phyloP scores from a whole-genome alignment of 1,140 invertebrate genomes.

The Aphelinus atriplicis region DNA sequence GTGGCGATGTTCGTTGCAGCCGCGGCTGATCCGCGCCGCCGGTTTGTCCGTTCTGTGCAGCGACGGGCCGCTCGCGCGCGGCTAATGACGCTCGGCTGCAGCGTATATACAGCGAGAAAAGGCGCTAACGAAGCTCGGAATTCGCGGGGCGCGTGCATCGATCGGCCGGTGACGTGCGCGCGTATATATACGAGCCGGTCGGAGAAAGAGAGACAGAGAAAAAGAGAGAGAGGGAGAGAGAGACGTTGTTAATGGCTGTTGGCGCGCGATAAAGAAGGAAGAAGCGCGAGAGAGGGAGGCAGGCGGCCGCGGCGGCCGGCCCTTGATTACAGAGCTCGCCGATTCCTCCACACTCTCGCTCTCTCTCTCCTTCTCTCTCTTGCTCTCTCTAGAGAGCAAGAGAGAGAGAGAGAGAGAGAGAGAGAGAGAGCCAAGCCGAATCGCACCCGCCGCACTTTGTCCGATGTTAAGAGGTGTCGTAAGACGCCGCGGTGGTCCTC shows the following conservation, averaged over 20 bases:
- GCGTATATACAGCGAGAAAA: background rate
- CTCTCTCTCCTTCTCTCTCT: slow-evolving; percentile 44
- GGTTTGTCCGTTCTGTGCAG: no score
- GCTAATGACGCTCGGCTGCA: slow-evolving; percentile 5
- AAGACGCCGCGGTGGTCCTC: no score
- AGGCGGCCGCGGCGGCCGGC: slow-evolving; percentile 47
- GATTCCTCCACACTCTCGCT: slow-evolving; percentile 62
- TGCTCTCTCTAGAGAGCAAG: background rate
- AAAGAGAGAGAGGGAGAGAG: slow-evolving; percentile 21
- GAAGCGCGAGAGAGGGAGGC: slow-evolving; percentile 37
- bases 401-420: no score
- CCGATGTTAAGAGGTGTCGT: no score
- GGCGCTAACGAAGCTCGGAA: background rate
- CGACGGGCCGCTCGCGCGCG: background rate
- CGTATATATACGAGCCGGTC: background rate
- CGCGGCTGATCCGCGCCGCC: no score
- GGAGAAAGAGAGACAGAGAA: background rate
- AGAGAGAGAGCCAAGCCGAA: no score
- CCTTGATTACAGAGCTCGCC: slow-evolving; percentile 65
- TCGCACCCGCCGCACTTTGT: background rate
- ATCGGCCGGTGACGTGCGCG: no score
- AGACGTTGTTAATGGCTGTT: no score
- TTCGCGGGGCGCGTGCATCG: no score
- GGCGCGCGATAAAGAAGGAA: background rate
- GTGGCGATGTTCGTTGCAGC: no score